phyloP scores from a whole-genome alignment of 2,797 vertebrate species.

The Apogon hyalosoma region DNA sequence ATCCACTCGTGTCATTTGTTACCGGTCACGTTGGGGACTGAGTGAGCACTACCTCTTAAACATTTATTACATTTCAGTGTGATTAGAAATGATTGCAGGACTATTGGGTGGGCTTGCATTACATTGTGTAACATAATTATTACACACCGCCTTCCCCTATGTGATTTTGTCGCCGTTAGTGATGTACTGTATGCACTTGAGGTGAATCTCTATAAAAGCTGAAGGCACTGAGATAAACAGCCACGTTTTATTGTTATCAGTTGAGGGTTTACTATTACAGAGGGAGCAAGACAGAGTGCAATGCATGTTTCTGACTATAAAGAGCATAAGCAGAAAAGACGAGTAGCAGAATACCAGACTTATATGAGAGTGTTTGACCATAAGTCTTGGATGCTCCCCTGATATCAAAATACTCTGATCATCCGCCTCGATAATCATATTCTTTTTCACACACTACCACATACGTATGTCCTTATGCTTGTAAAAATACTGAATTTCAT shows the following conservation, averaged over 20 bases:
- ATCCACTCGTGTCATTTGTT: no score
- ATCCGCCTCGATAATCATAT: neutral
- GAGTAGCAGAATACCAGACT: constrained; percentile 4
- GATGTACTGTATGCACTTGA: no score
- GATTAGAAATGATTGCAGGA: neutral
- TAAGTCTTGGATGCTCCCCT: constrained; percentile 13
- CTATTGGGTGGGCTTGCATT: neutral
- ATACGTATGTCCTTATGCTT: neutral
- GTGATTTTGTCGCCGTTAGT: no score
- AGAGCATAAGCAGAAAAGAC: constrained; percentile 5
- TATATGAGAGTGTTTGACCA: constrained; percentile 17
- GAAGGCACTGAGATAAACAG: no score
- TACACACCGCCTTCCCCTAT: no score
- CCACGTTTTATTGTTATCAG: no score
- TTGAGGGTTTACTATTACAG: no score
- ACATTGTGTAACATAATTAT: no score
- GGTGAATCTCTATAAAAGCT: no score
- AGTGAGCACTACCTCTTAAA: no score
- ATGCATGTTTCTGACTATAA: neutral
- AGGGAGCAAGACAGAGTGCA: neutral
- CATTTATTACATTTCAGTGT: no score
- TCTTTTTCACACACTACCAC: neutral
- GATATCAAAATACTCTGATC: constrained; percentile 9
- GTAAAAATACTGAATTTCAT: neutral
- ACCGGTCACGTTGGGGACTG: no score